Conservation (phyloP, 2,797 vertebrate genomes). For the Sandelia bainsii region DNA sequence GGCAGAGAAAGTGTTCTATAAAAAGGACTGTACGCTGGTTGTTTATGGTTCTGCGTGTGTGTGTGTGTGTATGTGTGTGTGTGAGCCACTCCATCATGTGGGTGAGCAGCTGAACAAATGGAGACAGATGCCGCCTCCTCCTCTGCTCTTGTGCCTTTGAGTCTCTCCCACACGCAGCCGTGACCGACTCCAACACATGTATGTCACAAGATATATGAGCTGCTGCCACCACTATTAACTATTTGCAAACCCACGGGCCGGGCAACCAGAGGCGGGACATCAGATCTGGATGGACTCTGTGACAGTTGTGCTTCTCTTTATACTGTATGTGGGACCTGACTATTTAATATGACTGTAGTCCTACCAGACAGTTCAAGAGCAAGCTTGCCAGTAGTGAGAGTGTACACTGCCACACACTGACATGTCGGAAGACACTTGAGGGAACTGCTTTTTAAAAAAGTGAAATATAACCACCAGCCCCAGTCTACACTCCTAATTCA, state of each 20-base stretch:
- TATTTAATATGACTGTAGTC: neutral
- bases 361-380: neutral
- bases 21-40: neutral
- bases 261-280: neutral
- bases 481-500: too few species aligned
- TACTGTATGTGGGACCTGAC: too few species aligned
- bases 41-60: neutral
- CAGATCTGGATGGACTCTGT: neutral
- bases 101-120: conserved; percentile 68
- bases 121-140: conserved; percentile 54
- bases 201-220: conserved; percentile 53
- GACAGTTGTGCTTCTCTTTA: neutral
- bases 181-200: conserved; percentile 58
- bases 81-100: conserved; percentile 63
- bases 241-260: neutral
- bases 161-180: conserved; percentile 40
- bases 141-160: conserved; percentile 47
- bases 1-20: neutral
- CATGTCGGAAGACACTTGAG: too few species aligned
- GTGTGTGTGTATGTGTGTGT: conserved; percentile 21
- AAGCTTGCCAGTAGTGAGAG: too few species aligned
- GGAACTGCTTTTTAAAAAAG: too few species aligned
- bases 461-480: too few species aligned
- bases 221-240: conserved; percentile 10
- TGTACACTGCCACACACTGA: too few species aligned